Percentiles rank a stretch among this genome's conserved stretches.
phyloP scores from a whole-genome alignment of 2,888 invertebrate species.

The Hedychridium roseum region DNA sequence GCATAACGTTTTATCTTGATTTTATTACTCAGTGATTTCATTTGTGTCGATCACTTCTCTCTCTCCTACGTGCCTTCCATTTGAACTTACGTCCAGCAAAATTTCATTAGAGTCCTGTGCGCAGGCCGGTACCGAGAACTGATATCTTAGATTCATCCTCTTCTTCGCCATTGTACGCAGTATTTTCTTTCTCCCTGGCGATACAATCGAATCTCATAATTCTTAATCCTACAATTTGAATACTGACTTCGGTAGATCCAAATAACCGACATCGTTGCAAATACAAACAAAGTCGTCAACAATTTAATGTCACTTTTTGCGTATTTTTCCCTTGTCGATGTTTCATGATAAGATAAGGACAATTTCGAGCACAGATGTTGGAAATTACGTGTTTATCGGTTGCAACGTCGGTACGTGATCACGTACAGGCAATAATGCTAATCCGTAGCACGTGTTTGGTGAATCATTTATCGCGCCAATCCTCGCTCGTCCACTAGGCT shows the following conservation, averaged over 20 bases:
- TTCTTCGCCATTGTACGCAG: too few species aligned
- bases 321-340: not conserved
- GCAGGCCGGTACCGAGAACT: too few species aligned
- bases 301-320: not conserved
- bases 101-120: too few species aligned
- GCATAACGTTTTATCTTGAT: too few species aligned
- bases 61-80: not conserved
- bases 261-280: not conserved
- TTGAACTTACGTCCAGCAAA: too few species aligned
- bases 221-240: too few species aligned
- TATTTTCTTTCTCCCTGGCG: too few species aligned
- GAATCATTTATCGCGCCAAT: conserved; percentile 29
- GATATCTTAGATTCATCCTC: too few species aligned
- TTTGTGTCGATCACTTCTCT: not conserved
- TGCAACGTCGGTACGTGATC: conserved; percentile 14
- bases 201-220: too few species aligned
- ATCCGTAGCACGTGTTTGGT: conserved; percentile 29
- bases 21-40: not conserved
- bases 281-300: not conserved
- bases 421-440: conserved; percentile 27
- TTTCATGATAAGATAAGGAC: not conserved
- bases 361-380: too few species aligned
- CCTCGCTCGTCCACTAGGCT: conserved; percentile 18
- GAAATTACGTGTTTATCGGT: conserved; percentile 17
- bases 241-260: too few species aligned